Evolutionary conservation across 1,140 invertebrate species (phyloP).

Genomic region (Subanguina moxae): DNA sequence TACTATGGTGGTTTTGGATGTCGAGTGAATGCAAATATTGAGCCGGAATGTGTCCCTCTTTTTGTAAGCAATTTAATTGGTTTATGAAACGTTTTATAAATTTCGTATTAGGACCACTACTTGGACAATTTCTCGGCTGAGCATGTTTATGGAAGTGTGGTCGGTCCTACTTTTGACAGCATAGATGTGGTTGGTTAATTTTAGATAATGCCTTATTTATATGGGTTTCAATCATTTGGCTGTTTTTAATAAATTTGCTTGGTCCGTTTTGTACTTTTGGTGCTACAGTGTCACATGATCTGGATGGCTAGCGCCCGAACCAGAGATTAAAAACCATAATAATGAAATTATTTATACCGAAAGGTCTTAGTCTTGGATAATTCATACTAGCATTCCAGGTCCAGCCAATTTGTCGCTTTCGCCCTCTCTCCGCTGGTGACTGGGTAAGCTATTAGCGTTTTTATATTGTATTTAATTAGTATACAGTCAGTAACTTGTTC

Average conservation of each 20-base stretch:
- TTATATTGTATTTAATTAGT: too few relatives aligned
- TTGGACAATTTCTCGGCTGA: slow-evolving; percentile 7
- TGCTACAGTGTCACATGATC: too few relatives aligned
- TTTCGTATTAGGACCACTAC: slow-evolving; percentile 20
- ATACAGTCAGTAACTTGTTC: too few relatives aligned
- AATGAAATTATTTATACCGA: too few relatives aligned
- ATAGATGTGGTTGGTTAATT: slow-evolving; percentile 11
- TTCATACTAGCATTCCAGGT: slow-evolving; percentile 9
- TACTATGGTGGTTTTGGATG: slow-evolving; percentile 97
- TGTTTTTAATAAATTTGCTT: too few relatives aligned
- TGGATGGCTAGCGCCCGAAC: too few relatives aligned
- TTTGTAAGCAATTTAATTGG: slow-evolving; percentile 30
- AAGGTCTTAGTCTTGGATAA: too few relatives aligned
- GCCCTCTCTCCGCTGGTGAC: slow-evolving; percentile 37
- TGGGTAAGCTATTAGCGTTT: slow-evolving; percentile 15
- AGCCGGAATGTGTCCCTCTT: slow-evolving; percentile 38
- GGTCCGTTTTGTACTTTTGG: too few relatives aligned
- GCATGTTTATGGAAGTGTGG: slow-evolving; percentile 21
- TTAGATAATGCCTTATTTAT: too few relatives aligned
- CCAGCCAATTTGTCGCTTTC: slow-evolving; percentile 32
- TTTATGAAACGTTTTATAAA: slow-evolving; percentile 10
- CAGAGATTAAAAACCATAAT: too few relatives aligned
- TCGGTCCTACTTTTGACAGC: slow-evolving; percentile 24
- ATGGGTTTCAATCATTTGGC: too few relatives aligned
- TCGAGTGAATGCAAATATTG: slow-evolving; percentile 60